Evolutionary conservation across 2,888 invertebrate species (phyloP).

Genomic region (Amblyjoppa fuscipennis): DNA sequence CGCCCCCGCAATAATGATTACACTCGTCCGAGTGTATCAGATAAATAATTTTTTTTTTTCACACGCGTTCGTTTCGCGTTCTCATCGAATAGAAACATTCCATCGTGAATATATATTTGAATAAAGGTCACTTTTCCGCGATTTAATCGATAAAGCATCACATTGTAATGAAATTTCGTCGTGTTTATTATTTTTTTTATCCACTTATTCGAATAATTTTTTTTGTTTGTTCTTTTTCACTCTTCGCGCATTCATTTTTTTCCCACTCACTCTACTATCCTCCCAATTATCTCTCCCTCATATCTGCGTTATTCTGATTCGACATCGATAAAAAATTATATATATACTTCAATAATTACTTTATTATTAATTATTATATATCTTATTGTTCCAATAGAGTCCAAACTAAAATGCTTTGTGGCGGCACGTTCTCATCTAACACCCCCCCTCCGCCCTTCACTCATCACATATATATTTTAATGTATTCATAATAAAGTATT

Average conservation of each 20-base stretch:
- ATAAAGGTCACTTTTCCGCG: slow-evolving; percentile 81
- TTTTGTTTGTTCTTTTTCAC: slow-evolving; percentile 63
- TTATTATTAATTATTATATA: slow-evolving; percentile 76
- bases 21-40: slow-evolving; percentile 11
- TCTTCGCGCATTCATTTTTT: slow-evolving; percentile 36
- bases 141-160: slow-evolving; percentile 81
- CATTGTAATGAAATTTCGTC: slow-evolving; percentile 76
- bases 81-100: slow-evolving; percentile 72
- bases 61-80: slow-evolving; percentile 63
- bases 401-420: slow-evolving; percentile 78
- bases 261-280: slow-evolving; percentile 43
- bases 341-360: slow-evolving; percentile 74
- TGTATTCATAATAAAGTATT: slow-evolving; percentile 77
- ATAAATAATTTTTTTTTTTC: slow-evolving; percentile 67
- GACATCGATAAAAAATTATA: slow-evolving; percentile 69
- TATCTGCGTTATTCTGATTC: slow-evolving; percentile 63
- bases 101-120: slow-evolving; percentile 76
- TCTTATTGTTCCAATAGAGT: slow-evolving; percentile 79
- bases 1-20: slow-evolving; percentile 71
- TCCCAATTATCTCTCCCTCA: slow-evolving; percentile 21
- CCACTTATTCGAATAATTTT: slow-evolving; percentile 36
- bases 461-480: slow-evolving; percentile 63
- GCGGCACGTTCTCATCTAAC: slow-evolving; percentile 64
- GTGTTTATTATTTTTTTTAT: slow-evolving; percentile 71
- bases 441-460: slow-evolving; percentile 50